Evolutionary conservation across 2,888 invertebrate species (phyloP).

Genomic region (Tromatobia lineatoria): DNA sequence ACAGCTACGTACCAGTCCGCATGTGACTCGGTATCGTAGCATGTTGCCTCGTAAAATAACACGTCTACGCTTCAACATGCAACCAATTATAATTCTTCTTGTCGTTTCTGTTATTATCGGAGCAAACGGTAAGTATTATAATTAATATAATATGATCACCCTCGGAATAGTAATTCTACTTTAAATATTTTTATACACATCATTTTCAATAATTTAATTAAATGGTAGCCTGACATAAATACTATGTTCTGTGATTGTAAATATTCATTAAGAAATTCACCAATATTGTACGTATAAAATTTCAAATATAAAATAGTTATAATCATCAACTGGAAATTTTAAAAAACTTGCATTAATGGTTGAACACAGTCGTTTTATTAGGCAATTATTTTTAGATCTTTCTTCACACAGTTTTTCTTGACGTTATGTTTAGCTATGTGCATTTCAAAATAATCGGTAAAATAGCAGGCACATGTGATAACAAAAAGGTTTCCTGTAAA

Average conservation of each 20-base stretch:
- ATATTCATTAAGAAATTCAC: not conserved
- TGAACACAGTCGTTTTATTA: not conserved
- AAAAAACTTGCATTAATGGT: no score
- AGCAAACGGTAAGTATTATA: constrained; percentile 40
- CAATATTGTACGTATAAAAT: not conserved
- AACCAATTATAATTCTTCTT: constrained; percentile 38
- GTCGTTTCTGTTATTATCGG: constrained; percentile 21
- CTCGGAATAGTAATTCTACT: not conserved
- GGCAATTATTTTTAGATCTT: not conserved
- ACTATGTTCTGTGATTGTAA: not conserved
- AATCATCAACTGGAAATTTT: no score
- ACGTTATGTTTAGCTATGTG: not conserved
- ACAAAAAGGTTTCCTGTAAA: not conserved
- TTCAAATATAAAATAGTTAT: not conserved
- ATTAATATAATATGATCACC: not conserved
- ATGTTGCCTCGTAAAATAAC: constrained; percentile 18
- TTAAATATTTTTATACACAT: not conserved
- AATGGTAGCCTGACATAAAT: not conserved
- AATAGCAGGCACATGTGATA: not conserved
- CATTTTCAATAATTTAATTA: not conserved
- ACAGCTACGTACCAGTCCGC: constrained; percentile 36
- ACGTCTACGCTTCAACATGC: constrained; percentile 27
- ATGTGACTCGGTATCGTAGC: constrained; percentile 14
- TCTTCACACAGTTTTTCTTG: not conserved
- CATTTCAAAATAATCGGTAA: not conserved